These are phyloP conservation scores for Melanotaenia maccullochi DNA, from an alignment of 2,797 vertebrate species.

Conservation along the genomic window DNA sequence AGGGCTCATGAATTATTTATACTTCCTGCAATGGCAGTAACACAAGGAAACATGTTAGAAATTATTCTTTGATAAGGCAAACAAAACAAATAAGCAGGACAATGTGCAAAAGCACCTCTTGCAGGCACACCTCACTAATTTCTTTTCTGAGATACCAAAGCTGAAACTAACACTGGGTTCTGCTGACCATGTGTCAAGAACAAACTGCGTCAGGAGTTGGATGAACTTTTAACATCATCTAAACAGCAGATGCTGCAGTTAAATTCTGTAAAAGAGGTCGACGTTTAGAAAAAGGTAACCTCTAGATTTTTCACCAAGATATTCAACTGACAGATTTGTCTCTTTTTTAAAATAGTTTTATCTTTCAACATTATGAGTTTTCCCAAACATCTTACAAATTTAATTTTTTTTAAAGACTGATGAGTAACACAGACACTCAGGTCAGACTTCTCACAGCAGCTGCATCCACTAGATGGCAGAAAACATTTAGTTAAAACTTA, in stretches of 20 bases:
- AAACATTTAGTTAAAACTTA: not conserved
- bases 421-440: too few relatives aligned
- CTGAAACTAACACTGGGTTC: too few relatives aligned
- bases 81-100: not conserved
- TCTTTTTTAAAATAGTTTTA: too few relatives aligned
- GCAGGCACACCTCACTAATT: not conserved
- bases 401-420: too few relatives aligned
- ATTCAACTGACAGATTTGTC: too few relatives aligned
- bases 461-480: slow-evolving; percentile 39
- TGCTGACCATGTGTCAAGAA: not conserved
- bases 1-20: slow-evolving; percentile 56
- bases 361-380: too few relatives aligned
- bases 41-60: slow-evolving; percentile 17
- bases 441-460: not conserved
- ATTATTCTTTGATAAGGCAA: not conserved
- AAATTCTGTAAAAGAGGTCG: not conserved
- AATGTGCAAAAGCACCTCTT: not conserved
- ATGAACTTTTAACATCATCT: not conserved
- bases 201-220: not conserved
- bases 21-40: slow-evolving; percentile 39
- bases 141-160: not conserved
- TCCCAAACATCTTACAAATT: too few relatives aligned
- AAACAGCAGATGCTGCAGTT: not conserved
- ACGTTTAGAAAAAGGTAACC: too few relatives aligned
- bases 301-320: too few relatives aligned